Base-by-base conservation (phyloP, 2,797 vertebrate genomes). In the Urocyon cinereoargenteus region DNA sequence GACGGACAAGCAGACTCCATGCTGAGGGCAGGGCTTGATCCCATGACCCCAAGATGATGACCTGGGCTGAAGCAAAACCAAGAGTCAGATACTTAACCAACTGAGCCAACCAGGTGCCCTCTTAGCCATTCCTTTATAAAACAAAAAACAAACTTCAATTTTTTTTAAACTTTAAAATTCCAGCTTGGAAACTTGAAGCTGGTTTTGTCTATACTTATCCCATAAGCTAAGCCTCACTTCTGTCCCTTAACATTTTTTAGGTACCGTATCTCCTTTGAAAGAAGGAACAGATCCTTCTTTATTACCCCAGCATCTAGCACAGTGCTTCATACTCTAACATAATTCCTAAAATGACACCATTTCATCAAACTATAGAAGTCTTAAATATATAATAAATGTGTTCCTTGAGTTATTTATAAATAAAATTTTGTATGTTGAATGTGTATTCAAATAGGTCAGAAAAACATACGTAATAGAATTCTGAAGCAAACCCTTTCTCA, bases 391-490 rank as follows among this genome's bases (percentile, higher is more conserved):
- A 86, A 64, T 82, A 87, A 78, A 77, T 55, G 40, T 78, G 31
- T 93, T 28, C 36, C 18, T 15, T 40, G 61, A 91, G 68, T 64
- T 70, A 26, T 83, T 92, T 68, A 92, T 59, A 89, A 70, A 86
- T 88, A 96, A 72, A 90, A 81, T 75, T 82, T 66, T 90, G 19
- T 64, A 68, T 53, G 26, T 21, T 84, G 55, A 90, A 59, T 86
- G 49, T 85, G 15, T 72, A 89, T 55, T 90, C 72, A 85, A 79
- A 79, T 83, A 26, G 59, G 31, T 82, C 57, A 78, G 81, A 62
- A 66, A 93, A 82, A 73, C 26, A 77, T 73, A 87, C 59, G 57
- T 89, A 90, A 92, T 79, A 22, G 15, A 95, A 90, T 66, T 82
- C 51, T 59, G 34, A 90, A 82, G 64, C 53, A 96, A 88, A 87